Evolutionary conservation across 2,797 vertebrate genomes (phyloP).

Genomic region (Sarcoramphus papa): DNA sequence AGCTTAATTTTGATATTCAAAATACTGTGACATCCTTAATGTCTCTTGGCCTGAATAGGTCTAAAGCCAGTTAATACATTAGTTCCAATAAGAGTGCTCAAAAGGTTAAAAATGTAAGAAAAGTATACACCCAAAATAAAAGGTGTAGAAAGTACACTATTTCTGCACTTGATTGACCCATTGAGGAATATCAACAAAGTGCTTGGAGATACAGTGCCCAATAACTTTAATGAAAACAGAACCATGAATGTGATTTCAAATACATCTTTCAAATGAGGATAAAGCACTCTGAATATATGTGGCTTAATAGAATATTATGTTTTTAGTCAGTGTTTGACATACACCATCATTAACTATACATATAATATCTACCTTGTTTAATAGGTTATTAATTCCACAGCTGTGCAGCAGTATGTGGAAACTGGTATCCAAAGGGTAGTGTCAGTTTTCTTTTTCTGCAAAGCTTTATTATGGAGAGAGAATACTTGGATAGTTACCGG

Average conservation of each 20-base stretch:
- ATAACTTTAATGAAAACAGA: neutral
- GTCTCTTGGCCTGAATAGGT: neutral
- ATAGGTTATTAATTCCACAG: neutral
- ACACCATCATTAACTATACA: neutral
- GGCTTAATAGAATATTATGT: slow-evolving; percentile 4
- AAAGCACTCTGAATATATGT: neutral
- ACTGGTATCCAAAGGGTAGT: neutral
- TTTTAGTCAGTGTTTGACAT: slow-evolving; percentile 26
- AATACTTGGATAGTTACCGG: rapidly evolving
- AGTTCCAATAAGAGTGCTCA: neutral
- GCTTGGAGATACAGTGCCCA: neutral
- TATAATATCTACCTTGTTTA: slow-evolving; percentile 3
- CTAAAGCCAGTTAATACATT: neutral
- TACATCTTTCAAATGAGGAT: neutral
- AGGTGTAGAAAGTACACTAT: neutral
- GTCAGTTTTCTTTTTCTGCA: neutral
- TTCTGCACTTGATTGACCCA: neutral
- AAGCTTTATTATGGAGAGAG: neutral
- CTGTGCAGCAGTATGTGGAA: neutral
- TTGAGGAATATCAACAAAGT: neutral
- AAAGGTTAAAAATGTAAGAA: neutral
- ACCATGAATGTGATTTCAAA: neutral
- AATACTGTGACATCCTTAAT: neutral
- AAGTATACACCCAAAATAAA: neutral
- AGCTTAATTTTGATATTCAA: neutral